phyloP scores from a whole-genome alignment of 2,888 invertebrate species.

The Agapostemon virescens region DNA sequence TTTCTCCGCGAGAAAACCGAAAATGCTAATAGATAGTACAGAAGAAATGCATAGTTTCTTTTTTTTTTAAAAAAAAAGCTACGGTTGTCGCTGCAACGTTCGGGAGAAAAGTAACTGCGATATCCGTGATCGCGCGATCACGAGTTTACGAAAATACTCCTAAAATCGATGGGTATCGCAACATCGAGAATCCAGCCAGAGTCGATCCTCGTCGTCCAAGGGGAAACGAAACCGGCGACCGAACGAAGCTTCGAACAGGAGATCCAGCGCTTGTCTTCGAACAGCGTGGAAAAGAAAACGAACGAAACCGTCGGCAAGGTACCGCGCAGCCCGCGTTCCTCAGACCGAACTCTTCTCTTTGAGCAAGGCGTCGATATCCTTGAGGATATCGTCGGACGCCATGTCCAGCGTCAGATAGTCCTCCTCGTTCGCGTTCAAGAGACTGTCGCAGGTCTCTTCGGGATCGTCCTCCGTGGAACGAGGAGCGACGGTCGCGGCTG shows the following conservation, averaged over 20 bases:
- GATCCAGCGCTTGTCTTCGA: neutral
- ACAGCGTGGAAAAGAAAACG: neutral
- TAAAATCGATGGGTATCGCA: neutral
- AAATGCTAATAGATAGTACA: neutral
- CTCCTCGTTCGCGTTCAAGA: conserved; percentile 65
- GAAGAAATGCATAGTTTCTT: neutral
- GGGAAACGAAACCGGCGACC: neutral
- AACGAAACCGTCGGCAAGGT: neutral
- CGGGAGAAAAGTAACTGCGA: neutral
- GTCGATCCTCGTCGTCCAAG: neutral
- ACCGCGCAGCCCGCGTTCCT: too few species aligned
- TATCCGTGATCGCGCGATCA: neutral
- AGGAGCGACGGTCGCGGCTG: neutral
- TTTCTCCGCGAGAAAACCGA: neutral
- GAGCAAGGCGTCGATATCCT: conserved; percentile 77
- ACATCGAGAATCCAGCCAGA: neutral
- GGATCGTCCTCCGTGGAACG: conserved; percentile 46
- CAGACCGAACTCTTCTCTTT: conserved; percentile 67
- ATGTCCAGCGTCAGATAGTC: conserved; percentile 70
- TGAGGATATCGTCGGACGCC: conserved; percentile 74
- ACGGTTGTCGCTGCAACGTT: neutral
- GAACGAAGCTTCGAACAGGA: neutral
- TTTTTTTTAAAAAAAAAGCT: too few species aligned
- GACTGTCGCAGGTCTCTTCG: conserved; percentile 61
- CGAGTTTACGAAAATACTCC: neutral